Evolutionary conservation across 2,888 invertebrate genomes (phyloP).

Genomic region (Philereme transversata): DNA sequence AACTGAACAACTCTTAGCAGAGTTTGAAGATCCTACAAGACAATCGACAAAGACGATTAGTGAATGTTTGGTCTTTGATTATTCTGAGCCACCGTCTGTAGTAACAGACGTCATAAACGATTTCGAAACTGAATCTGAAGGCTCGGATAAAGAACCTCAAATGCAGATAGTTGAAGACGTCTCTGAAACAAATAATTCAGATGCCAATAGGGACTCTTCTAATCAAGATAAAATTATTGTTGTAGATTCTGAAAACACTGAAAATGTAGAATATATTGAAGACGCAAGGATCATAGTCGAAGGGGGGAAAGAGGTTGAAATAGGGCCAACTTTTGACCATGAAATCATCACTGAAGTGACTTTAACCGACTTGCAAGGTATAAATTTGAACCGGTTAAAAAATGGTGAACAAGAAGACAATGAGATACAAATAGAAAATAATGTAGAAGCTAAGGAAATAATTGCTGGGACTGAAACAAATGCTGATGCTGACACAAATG

Average conservation of each 20-base stretch:
- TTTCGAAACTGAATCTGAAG: slow-evolving; percentile 63
- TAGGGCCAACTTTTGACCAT: slow-evolving; percentile 11
- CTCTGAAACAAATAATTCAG: slow-evolving; percentile 33
- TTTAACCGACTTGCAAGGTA: slow-evolving; percentile 7
- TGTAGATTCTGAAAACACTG: slow-evolving; percentile 21
- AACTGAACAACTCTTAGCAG: slow-evolving; percentile 59
- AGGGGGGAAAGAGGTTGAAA: slow-evolving; percentile 12
- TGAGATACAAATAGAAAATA: background rate
- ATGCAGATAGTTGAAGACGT: slow-evolving; percentile 55
- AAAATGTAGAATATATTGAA: slow-evolving; percentile 11
- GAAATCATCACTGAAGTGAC: slow-evolving; percentile 16
- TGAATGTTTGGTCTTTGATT: slow-evolving; percentile 57
- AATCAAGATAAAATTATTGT: slow-evolving; percentile 29
- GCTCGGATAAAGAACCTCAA: slow-evolving; percentile 50
- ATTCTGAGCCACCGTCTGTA: slow-evolving; percentile 65
- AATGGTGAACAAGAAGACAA: slow-evolving; percentile 8
- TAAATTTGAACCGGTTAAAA: slow-evolving; percentile 15
- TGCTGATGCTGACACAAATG: no score
- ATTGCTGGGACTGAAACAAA: no score
- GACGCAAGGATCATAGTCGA: slow-evolving; percentile 9
- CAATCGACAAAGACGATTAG: slow-evolving; percentile 50
- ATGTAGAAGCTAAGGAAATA: slow-evolving; percentile 2
- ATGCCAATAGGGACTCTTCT: slow-evolving; percentile 6
- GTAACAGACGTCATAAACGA: slow-evolving; percentile 65
- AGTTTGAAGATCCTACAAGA: slow-evolving; percentile 47